Evolutionary conservation across 2,888 invertebrate species (phyloP), one percentile per base, ranked within the genome.

Genomic region (Dusona sp.): DNA sequence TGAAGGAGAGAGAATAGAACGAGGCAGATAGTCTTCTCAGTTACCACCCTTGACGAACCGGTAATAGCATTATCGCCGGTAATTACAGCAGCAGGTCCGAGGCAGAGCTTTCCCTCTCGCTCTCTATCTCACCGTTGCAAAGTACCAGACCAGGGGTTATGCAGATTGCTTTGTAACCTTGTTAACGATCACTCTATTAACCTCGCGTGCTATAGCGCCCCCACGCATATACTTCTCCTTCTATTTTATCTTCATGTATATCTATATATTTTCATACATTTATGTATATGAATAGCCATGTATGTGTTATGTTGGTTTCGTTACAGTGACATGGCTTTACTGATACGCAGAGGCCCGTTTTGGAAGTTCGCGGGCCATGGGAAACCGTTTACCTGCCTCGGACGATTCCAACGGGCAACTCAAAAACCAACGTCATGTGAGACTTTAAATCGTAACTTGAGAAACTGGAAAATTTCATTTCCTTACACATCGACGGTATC

Each of bases 101-200:
- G 87, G 88, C 85, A 74, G 79, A 88, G 89, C 74, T 84, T 86
- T 87, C 89, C 79, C 86, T 88, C 89, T 86, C 89, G 90, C 88
- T 89, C 83, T 88, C 75, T 70, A 83, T 79, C 75, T 84, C 74
- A 61, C 77, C 48, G 57, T 67, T 78, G 90, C 90, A 92, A 92
- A 92, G 92, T 92, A 90, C 90, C 89, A 89, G 81, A 84, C 84
- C 81, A 64, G 80, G 89, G 92, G 92, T 93, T 93, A 94, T 94
- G 94, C 93, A 94, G 93, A 94, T 94, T 94, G 94, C 94, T 94
- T 94, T 92, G 91, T 94, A 94, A 94, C 93, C 92, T 92, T 91
- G 92, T 94, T 94, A 94, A 92, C 92, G 93, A 94, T 93, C 93
- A 92, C 92, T 93, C 92, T 91, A 93, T 94, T 93, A 94, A 92